Conservation (phyloP, 2,113 vertebrate species). For the Siniperca chuatsi region DNA sequence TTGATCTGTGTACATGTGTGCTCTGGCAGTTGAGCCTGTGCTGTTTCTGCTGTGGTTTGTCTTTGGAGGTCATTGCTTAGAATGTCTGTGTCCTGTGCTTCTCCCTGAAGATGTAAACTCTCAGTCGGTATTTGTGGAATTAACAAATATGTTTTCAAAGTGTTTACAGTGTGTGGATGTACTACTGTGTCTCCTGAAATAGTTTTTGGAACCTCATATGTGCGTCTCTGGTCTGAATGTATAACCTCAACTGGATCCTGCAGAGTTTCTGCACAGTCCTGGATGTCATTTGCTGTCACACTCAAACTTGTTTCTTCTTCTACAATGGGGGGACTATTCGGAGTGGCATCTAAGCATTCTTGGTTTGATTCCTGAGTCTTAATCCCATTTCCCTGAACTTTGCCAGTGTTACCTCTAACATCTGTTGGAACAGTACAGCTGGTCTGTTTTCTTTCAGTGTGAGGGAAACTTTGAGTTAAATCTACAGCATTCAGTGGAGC, state of each 20-base stretch:
- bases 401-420: not conserved
- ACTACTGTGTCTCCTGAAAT: not conserved
- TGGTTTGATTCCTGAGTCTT: slow-evolving; percentile 21
- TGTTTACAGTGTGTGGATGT: not conserved
- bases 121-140: not conserved
- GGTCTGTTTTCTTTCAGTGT: not conserved
- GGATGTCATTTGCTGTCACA: not conserved
- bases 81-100: slow-evolving; percentile 16
- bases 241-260: not conserved
- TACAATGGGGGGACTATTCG: not conserved
- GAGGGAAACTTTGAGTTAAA: not conserved
- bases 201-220: not conserved
- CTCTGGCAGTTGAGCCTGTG: slow-evolving; percentile 5
- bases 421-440: not conserved
- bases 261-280: not conserved
- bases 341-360: not conserved
- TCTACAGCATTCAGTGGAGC: not conserved
- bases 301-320: not conserved
- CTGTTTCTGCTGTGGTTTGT: slow-evolving; percentile 10
- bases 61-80: slow-evolving; percentile 8
- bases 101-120: slow-evolving; percentile 23
- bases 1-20: not conserved
- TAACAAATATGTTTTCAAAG: slow-evolving; percentile 13
- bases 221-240: not conserved
- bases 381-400: not conserved